These are phyloP conservation scores for Dugesia japonica DNA, from an alignment of 2,888 invertebrate species.

Conservation along the genomic window DNA sequence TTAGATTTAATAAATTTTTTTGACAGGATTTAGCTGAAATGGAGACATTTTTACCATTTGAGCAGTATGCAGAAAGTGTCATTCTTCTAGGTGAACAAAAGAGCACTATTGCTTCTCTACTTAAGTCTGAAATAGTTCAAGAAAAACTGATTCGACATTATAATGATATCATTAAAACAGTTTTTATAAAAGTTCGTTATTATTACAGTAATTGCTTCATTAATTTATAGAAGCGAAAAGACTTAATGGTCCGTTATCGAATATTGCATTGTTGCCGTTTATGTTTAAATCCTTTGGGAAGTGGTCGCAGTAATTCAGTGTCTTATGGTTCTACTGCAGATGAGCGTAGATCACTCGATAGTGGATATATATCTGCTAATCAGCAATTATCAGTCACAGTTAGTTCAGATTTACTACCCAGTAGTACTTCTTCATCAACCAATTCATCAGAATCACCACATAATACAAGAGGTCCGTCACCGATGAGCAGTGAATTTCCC, in stretches of 20 bases:
- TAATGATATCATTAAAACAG: conserved; percentile 4
- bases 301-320: neutral
- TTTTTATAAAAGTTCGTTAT: neutral
- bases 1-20: neutral
- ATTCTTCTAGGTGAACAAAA: neutral
- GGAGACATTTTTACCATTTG: neutral
- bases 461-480: neutral
- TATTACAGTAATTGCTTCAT: neutral
- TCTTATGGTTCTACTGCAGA: neutral
- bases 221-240: neutral
- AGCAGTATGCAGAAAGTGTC: neutral
- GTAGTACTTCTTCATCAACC: neutral
- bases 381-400: neutral
- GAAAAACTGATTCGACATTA: neutral
- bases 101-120: neutral
- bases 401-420: neutral
- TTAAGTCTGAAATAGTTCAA: neutral
- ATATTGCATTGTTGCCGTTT: neutral
- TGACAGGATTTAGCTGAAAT: neutral
- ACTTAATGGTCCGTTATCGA: neutral
- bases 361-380: neutral
- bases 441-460: neutral
- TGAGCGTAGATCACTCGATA: neutral
- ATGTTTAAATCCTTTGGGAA: neutral
- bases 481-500: neutral